Evolutionary conservation across 23 tunicate genomes (phyloP).

Genomic region (Ascidia mentula): DNA sequence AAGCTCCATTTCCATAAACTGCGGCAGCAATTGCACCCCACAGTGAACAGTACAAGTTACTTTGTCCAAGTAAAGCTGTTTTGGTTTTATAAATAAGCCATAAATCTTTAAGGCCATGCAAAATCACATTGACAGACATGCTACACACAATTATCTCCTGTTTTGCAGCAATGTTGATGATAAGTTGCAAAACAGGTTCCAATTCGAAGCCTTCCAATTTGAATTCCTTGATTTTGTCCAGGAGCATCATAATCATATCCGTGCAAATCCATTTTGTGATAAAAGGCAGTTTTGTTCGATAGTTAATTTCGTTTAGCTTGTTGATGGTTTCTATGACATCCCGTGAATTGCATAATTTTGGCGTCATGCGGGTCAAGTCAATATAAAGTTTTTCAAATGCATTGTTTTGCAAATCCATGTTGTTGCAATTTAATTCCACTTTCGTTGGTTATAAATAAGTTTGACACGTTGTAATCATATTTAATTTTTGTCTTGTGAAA

Average conservation of each 20-base stretch:
- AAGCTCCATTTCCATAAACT: slow-evolving; percentile 75
- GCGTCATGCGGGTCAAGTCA: slow-evolving; percentile 7
- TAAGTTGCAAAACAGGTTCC: slow-evolving; percentile 17
- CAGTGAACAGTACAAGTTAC: not conserved
- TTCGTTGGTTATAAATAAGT: too few relatives aligned
- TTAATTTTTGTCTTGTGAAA: too few relatives aligned
- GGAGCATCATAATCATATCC: slow-evolving; percentile 37
- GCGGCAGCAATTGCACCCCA: slow-evolving; percentile 72
- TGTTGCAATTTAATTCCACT: too few relatives aligned
- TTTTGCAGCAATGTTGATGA: slow-evolving; percentile 51
- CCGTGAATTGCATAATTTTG: not conserved
- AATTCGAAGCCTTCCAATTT: slow-evolving; percentile 21
- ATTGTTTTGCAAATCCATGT: slow-evolving; percentile 23
- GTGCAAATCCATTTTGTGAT: slow-evolving; percentile 63
- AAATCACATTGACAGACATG: slow-evolving; percentile 54
- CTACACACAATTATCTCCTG: slow-evolving; percentile 48
- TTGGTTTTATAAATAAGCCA: slow-evolving; percentile 19
- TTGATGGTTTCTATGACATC: slow-evolving; percentile 9
- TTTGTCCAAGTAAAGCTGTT: not conserved
- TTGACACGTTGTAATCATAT: too few relatives aligned
- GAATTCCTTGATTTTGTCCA: slow-evolving; percentile 27
- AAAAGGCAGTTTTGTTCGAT: slow-evolving; percentile 40
- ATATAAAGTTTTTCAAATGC: slow-evolving; percentile 15
- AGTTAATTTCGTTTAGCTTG: slow-evolving; percentile 32
- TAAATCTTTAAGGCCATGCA: slow-evolving; percentile 41